Conservation (phyloP, 2,113 vertebrate genomes). For the Alces alces region DNA sequence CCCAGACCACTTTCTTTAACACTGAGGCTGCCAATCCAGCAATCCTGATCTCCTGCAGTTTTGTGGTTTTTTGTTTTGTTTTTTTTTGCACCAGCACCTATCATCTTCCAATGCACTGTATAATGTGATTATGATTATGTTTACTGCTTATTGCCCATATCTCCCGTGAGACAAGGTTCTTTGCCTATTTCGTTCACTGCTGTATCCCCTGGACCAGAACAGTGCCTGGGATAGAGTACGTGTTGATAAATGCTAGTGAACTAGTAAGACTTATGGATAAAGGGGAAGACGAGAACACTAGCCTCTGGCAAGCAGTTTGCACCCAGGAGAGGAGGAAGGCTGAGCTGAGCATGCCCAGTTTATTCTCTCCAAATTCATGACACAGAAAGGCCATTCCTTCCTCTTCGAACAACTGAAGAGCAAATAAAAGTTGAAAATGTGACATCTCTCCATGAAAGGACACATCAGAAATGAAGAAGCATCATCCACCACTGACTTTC, state of each 20-base stretch:
- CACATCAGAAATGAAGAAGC: background rate
- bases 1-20: background rate
- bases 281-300: background rate
- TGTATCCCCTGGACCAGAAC: background rate
- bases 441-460: background rate
- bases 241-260: background rate
- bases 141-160: background rate
- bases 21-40: background rate
- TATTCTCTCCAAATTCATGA: background rate
- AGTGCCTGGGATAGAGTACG: background rate
- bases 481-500: background rate
- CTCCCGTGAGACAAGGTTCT: background rate
- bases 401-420: background rate
- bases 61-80: too few species aligned
- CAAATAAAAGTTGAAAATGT: background rate
- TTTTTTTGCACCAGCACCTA: background rate
- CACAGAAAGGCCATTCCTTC: too few species aligned
- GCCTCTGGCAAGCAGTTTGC: background rate
- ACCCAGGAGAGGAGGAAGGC: background rate
- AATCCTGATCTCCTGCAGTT: background rate
- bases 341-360: background rate
- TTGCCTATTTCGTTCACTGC: background rate
- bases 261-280: background rate
- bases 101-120: background rate
- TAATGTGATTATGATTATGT: background rate